Evolutionary conservation across 2,797 vertebrate species (phyloP).

Genomic region (Ctenochaetus hawaiiensis): DNA sequence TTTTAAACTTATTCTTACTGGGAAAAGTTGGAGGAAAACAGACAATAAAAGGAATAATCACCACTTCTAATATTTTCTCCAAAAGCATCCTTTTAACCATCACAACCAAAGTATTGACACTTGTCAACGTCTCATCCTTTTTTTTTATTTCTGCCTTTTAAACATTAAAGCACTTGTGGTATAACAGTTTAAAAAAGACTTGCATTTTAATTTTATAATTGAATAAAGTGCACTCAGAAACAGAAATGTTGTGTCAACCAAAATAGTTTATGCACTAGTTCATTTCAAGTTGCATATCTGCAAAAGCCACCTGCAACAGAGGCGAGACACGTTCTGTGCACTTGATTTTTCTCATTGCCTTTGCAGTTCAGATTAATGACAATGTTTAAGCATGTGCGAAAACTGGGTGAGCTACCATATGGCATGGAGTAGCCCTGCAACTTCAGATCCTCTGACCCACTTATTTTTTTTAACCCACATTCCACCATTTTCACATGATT

Average conservation of each 20-base stretch:
- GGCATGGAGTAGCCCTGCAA: constrained; percentile 26
- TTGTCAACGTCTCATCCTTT: not conserved
- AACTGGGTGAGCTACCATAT: constrained; percentile 42
- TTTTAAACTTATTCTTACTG: constrained; percentile 7
- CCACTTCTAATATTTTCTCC: constrained; percentile 34
- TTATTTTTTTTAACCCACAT: not conserved
- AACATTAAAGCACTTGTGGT: constrained; percentile 86
- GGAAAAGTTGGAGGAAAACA: constrained; percentile 37
- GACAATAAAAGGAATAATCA: constrained; percentile 36
- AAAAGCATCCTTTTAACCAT: constrained; percentile 9
- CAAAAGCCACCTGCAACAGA: constrained; percentile 60
- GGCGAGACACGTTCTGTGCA: constrained; percentile 38
- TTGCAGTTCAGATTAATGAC: constrained; percentile 38
- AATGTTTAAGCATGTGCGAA: constrained; percentile 49
- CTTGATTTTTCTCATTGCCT: constrained; percentile 24
- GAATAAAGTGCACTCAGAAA: constrained; percentile 77
- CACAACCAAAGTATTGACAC: constrained; percentile 8
- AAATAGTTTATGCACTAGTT: constrained; percentile 37
- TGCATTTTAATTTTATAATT: constrained; percentile 57
- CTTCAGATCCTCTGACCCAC: constrained; percentile 22
- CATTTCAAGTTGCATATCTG: constrained; percentile 67
- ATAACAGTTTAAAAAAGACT: constrained; percentile 66
- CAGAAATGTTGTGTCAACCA: constrained; percentile 46
- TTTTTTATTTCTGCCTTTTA: constrained; percentile 20
- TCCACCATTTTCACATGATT: constrained; percentile 22